A percentile compares a stretch with the other conserved stretches of the same genome.
phyloP scores from a whole-genome alignment of 2,113 vertebrate species.

The Rhegmatorhina hoffmannsi region DNA sequence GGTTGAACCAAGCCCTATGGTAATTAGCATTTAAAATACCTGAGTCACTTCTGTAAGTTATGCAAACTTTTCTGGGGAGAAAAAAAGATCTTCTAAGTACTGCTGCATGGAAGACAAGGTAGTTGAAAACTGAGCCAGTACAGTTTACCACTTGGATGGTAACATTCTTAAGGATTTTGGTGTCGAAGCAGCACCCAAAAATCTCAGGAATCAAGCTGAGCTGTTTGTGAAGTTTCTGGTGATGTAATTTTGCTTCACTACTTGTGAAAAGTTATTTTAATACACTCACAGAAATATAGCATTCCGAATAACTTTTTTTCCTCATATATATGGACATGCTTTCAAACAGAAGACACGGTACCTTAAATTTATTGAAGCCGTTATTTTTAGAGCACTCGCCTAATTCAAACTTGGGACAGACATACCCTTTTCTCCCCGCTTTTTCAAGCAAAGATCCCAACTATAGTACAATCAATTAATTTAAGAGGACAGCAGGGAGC shows the following conservation, averaged over 20 bases:
- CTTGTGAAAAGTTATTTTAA: not conserved
- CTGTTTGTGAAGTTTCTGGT: not conserved
- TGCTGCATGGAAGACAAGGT: not conserved
- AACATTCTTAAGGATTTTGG: not conserved
- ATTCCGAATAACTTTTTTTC: not conserved
- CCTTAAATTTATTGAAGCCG: not conserved
- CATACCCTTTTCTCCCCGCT: not conserved
- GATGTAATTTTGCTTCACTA: not conserved
- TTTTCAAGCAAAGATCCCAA: not conserved
- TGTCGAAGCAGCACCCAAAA: not conserved
- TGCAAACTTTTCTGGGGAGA: not conserved
- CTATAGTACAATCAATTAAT: not conserved
- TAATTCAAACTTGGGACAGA: not conserved
- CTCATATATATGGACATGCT: not conserved
- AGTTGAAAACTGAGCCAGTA: not conserved
- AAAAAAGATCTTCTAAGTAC: not conserved
- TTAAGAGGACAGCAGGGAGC: not conserved
- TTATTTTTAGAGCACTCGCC: not conserved
- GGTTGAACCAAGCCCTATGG: conserved; percentile 1
- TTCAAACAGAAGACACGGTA: not conserved
- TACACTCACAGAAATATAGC: not conserved
- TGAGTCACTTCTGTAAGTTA: not conserved
- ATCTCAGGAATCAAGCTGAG: not conserved
- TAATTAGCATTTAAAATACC: conserved; percentile 35
- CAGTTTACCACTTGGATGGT: not conserved